Percentiles rank a stretch among this genome's conserved stretches.
Evolutionary conservation across 2,113 vertebrate genomes (phyloP).

Genomic region (Chelonoidis abingdonii): DNA sequence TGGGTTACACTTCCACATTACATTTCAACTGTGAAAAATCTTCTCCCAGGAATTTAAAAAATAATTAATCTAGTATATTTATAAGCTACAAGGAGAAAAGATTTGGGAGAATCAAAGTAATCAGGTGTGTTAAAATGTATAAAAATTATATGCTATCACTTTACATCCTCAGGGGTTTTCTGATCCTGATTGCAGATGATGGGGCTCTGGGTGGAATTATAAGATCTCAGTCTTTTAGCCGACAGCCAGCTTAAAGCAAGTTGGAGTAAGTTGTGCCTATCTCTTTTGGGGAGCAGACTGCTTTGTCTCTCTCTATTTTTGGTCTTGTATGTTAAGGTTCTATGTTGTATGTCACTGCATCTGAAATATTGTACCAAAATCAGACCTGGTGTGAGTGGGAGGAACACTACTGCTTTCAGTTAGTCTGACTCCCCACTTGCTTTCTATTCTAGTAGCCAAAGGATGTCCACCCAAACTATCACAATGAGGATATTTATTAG

Average conservation of each 20-base stretch:
- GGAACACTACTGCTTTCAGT: background rate
- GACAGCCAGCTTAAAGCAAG: background rate
- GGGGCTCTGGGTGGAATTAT: no score
- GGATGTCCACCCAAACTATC: background rate
- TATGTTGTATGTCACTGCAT: background rate
- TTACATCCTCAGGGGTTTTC: no score
- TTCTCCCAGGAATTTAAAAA: no score
- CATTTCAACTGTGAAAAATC: no score
- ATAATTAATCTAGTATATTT: no score
- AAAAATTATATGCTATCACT: no score
- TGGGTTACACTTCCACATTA: no score
- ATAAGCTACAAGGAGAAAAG: no score
- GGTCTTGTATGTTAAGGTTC: background rate
- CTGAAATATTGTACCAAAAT: background rate
- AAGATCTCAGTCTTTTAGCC: background rate
- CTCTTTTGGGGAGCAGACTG: background rate
- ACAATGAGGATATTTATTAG: background rate
- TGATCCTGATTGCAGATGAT: no score
- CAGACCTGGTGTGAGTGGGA: background rate
- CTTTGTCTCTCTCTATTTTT: background rate
- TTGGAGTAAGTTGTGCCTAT: background rate
- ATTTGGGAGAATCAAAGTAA: no score
- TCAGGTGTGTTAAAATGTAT: no score
- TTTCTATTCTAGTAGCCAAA: background rate
- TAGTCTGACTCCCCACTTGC: background rate